Evolutionary conservation across 2,113 vertebrate genomes (phyloP).

Genomic region (Halcyon malimbica): DNA sequence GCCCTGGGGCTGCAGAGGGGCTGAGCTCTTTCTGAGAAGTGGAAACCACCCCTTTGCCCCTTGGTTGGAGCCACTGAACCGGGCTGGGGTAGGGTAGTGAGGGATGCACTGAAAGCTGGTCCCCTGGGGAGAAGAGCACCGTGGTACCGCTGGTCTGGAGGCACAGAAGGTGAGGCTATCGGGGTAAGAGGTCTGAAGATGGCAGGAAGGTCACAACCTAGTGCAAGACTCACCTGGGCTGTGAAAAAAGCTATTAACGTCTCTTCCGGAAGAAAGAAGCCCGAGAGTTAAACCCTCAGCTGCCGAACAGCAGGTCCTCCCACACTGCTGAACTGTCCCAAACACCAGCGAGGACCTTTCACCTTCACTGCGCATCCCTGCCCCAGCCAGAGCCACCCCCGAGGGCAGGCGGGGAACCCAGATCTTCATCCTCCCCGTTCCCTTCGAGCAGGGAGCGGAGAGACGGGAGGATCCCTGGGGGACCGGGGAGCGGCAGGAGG

Average conservation of each 20-base stretch:
- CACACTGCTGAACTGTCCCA: neutral
- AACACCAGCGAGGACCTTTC: neutral
- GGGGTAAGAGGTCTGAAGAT: neutral
- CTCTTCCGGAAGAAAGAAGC: rapidly evolving
- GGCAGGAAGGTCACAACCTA: neutral
- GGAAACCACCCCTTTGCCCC: rapidly evolving
- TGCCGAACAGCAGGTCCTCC: neutral
- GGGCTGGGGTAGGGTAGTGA: neutral
- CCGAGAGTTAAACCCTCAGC: neutral
- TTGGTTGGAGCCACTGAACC: neutral
- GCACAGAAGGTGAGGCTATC: too few species aligned
- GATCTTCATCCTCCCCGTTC: neutral
- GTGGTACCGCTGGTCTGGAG: neutral
- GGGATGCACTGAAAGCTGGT: neutral
- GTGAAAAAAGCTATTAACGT: neutral
- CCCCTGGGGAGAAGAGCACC: rapidly evolving
- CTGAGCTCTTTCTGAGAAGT: neutral
- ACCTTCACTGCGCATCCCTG: neutral
- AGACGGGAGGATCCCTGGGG: neutral
- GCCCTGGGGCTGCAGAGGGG: neutral
- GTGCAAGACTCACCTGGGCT: neutral
- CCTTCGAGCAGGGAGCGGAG: neutral
- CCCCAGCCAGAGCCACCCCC: neutral
- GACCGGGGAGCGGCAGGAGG: neutral
- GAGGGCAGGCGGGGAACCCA: rapidly evolving